Evolutionary conservation across 2,113 vertebrate genomes (phyloP), one percentile per base, ranked within the genome.

Genomic region (Thunnus thynnus): DNA sequence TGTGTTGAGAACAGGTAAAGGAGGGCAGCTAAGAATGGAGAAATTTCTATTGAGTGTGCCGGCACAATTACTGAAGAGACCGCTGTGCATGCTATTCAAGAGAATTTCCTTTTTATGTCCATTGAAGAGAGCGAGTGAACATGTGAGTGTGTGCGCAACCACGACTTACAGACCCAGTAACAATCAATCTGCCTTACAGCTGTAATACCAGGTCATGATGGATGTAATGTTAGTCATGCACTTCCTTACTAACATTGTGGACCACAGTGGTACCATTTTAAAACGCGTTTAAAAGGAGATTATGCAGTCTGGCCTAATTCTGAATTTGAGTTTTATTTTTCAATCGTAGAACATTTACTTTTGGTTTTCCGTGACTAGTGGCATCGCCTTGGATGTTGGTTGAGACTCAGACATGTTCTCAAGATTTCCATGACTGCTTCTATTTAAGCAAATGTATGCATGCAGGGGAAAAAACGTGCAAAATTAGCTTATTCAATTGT

Each of bases 51-150:
- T 30, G 27, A 30, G 27, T 30, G 27, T 30, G 4, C 27, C 4
- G 54, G 36, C 70, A 77, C 30, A 78, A 44, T 72, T 51, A 56
- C 70, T 67, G 50, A 72, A 72, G 22, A 61, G 41, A 56, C 16
- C 68, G 74, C 64, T 69, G 44, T 44, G 52, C 25, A 63, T 3
- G 13, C 51, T 73, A 25, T 52, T 76, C 58, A 80, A 83, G 72
- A 83, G 54, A 86, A 72, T 86, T 82, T 82, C 78, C 69, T 89
- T 91, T 85, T 86, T 80, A 80, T 79, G 54, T 66, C 68, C 60
- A 88, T 16, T 82, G 77, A 82, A 77, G 80, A 73, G 44, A 63
- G 52, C 0, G 47, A 60, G 54, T 14, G 51, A 72, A 80, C 8
- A 11, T 20, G 58, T 63, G 22, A 66, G 58, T 30, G 52, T 20